These are phyloP conservation scores for Rhingia campestris DNA, from an alignment of 2,888 invertebrate species.

Conservation along the genomic window DNA sequence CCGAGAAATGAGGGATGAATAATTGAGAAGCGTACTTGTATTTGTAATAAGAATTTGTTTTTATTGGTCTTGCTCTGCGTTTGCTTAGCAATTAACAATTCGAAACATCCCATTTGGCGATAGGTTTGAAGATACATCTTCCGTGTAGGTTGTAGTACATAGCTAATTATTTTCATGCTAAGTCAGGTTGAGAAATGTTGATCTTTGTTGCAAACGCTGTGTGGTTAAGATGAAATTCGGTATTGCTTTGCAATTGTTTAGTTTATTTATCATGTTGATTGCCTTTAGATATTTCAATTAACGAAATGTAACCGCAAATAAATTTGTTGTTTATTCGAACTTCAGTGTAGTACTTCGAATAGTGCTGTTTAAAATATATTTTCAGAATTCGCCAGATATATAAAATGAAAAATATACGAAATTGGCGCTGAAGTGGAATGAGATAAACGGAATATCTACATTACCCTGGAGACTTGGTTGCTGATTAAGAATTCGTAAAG, in stretches of 20 bases:
- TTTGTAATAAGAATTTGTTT: conserved; percentile 19
- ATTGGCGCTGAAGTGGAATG: too few relatives aligned
- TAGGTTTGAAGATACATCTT: conserved; percentile 22
- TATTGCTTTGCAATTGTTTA: neutral
- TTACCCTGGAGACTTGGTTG: too few relatives aligned
- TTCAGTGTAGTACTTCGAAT: too few relatives aligned
- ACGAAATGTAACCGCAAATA: neutral
- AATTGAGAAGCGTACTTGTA: conserved; percentile 33
- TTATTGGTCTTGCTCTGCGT: conserved; percentile 44
- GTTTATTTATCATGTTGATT: neutral
- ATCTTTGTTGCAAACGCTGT: neutral
- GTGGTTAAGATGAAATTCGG: neutral
- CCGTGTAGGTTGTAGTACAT: neutral
- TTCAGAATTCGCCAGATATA: too few relatives aligned
- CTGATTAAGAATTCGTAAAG: too few relatives aligned
- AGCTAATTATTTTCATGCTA: neutral
- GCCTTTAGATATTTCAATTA: neutral
- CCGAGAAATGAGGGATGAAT: conserved; percentile 52
- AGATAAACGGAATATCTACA: too few relatives aligned
- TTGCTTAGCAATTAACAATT: conserved; percentile 50
- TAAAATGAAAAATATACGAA: too few relatives aligned
- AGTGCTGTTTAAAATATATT: too few relatives aligned
- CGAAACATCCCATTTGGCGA: conserved; percentile 16
- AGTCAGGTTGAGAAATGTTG: neutral
- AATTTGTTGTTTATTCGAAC: neutral